phyloP scores from a whole-genome alignment of 2,113 vertebrate species.

The Tragelaphus imberbis region DNA sequence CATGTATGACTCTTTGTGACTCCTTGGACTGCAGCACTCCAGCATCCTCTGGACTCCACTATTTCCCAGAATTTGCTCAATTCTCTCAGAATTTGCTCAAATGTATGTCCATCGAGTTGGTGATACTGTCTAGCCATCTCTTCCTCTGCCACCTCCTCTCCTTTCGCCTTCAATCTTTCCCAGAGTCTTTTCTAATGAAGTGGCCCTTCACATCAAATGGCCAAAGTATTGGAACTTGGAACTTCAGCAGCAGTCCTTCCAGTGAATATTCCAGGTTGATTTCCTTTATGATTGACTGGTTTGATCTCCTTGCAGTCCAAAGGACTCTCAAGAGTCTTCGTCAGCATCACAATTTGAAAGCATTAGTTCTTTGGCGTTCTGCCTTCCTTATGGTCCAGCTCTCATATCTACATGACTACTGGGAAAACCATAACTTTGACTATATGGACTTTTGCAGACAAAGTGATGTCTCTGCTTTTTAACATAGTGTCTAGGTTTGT shows the following conservation, averaged over 20 bases:
- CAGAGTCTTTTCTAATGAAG: background rate
- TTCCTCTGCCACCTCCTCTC: background rate
- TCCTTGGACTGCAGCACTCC: background rate
- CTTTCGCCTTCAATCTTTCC: background rate
- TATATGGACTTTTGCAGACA: background rate
- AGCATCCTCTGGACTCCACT: background rate
- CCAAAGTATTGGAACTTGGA: background rate
- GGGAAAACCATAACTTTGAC: background rate
- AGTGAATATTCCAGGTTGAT: background rate
- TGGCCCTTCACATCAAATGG: background rate
- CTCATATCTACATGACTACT: background rate
- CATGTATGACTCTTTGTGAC: background rate
- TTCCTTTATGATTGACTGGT: background rate
- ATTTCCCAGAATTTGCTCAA: background rate
- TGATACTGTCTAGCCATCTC: background rate
- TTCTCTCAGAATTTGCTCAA: background rate
- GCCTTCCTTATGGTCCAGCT: background rate
- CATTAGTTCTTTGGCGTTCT: background rate
- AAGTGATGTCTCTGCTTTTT: background rate
- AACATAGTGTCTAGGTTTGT: background rate
- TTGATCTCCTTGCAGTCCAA: background rate
- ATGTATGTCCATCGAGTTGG: background rate
- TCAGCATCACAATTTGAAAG: background rate
- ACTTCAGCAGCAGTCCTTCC: background rate
- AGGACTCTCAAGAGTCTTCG: background rate